phyloP scores from a whole-genome alignment of 2,113 vertebrate species.

The Circaetus cinerascens region DNA sequence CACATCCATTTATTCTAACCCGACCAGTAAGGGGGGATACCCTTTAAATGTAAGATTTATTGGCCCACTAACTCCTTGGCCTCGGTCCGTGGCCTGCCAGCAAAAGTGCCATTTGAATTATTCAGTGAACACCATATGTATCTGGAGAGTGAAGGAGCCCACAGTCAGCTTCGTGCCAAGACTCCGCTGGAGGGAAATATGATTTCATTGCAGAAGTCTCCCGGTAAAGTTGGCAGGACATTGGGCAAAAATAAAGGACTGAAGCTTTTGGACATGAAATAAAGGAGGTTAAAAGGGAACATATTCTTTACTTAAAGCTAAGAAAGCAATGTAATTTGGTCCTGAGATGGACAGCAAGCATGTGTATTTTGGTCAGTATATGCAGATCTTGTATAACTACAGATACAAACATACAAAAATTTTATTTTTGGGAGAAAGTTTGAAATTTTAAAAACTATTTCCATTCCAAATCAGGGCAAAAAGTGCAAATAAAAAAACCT shows the following conservation, averaged over 20 bases:
- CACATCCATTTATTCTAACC: background rate
- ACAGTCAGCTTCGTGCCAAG: background rate
- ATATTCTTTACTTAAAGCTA: background rate
- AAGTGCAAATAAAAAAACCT: background rate
- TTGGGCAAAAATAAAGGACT: background rate
- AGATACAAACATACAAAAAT: background rate
- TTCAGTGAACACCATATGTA: background rate
- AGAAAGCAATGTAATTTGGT: background rate
- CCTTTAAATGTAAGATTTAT: slow-evolving; percentile 8
- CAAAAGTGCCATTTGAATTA: slow-evolving; percentile 11
- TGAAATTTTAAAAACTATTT: background rate
- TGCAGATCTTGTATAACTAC: background rate
- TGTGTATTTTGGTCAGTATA: background rate
- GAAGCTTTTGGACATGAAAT: background rate
- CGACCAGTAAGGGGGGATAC: background rate
- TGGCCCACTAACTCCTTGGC: background rate
- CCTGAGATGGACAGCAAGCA: background rate
- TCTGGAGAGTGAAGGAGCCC: background rate
- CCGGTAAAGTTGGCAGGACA: background rate
- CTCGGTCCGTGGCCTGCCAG: background rate
- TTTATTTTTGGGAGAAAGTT: background rate
- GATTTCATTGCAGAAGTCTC: background rate
- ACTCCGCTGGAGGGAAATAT: background rate
- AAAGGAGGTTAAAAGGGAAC: background rate
- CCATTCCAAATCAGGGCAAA: background rate